These are phyloP conservation scores for Pseudochromis fuscus DNA, from an alignment of 2,797 vertebrate genomes.

Conservation along the genomic window DNA sequence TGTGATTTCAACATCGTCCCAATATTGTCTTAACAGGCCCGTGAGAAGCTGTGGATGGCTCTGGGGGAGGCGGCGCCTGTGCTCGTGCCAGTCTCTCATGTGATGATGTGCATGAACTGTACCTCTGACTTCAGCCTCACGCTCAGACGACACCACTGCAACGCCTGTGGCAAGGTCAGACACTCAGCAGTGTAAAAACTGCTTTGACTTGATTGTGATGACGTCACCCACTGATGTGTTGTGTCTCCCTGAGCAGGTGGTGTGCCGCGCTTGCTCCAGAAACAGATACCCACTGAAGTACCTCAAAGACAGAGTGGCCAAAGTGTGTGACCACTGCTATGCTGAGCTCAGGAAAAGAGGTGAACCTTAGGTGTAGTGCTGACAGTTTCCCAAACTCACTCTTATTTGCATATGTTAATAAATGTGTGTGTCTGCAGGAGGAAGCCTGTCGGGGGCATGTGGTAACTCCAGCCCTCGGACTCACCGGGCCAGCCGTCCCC, in stretches of 20 bases:
- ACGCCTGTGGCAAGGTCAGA: conserved; percentile 95
- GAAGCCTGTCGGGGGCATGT: conserved; percentile 80
- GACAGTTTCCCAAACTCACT: too few species aligned
- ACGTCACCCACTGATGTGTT: background rate
- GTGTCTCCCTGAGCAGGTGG: conserved; percentile 85
- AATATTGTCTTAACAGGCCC: conserved; percentile 81
- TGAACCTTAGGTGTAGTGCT: conserved; percentile 43
- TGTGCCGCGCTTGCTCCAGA: conserved; percentile 95
- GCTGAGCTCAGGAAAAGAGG: conserved; percentile 93
- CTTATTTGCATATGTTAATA: background rate
- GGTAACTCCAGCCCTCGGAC: conserved; percentile 88
- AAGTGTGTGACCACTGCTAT: conserved; percentile 96
- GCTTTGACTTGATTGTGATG: background rate
- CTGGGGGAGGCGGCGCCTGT: conserved; percentile 94
- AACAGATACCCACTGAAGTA: conserved; percentile 98
- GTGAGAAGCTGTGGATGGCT: conserved; percentile 92
- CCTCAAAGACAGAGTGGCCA: conserved; percentile 94
- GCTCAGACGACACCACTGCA: conserved; percentile 94
- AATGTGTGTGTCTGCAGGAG: conserved; percentile 77
- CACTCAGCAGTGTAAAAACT: background rate
- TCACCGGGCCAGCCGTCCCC: conserved; percentile 88
- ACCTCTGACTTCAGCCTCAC: conserved; percentile 96
- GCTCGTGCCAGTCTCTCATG: conserved; percentile 92
- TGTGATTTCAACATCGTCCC: conserved; percentile 1
- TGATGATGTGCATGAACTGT: conserved; percentile 99